Conservation (phyloP, 2,113 vertebrate species). For the Cheilinus undulatus region DNA sequence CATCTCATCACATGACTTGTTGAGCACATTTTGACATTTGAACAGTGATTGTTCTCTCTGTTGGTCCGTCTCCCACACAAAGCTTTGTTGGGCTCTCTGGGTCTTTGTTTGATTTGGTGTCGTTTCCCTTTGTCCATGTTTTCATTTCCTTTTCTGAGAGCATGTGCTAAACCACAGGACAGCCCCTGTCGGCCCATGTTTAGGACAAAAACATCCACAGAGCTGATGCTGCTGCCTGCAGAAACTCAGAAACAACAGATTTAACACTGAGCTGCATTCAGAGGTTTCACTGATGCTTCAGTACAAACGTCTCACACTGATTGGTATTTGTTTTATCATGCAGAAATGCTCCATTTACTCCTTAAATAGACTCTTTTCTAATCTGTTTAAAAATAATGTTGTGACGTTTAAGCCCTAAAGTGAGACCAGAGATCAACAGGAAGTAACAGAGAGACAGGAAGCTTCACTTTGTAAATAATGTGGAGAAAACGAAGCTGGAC, state of each 20-base stretch:
- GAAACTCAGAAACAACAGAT: not conserved
- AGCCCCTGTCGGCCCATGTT: not conserved
- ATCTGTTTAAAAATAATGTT: not conserved
- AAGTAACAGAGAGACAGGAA: constrained; percentile 23
- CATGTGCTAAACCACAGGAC: not conserved
- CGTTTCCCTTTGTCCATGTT: constrained; percentile 67
- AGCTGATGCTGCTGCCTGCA: not conserved
- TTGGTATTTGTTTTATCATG: too few relatives aligned
- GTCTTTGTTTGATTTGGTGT: constrained; percentile 42
- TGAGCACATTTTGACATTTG: not conserved
- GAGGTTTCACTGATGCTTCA: not conserved
- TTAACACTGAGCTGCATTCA: not conserved
- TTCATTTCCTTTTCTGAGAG: constrained; percentile 69
- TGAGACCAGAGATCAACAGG: constrained; percentile 17
- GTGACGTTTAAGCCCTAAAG: too few relatives aligned
- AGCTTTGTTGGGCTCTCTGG: not conserved
- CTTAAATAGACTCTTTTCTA: not conserved
- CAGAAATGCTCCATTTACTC: not conserved
- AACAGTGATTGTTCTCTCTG: not conserved
- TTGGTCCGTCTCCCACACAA: not conserved
- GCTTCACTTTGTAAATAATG: not conserved
- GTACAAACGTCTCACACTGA: too few relatives aligned
- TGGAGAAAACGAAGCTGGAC: not conserved
- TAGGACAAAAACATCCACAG: not conserved
- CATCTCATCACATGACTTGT: not conserved